Percentiles rank a stretch among this genome's conserved stretches.
phyloP scores from a whole-genome alignment of 1,140 invertebrate genomes.

The Drosophila ambigua region DNA sequence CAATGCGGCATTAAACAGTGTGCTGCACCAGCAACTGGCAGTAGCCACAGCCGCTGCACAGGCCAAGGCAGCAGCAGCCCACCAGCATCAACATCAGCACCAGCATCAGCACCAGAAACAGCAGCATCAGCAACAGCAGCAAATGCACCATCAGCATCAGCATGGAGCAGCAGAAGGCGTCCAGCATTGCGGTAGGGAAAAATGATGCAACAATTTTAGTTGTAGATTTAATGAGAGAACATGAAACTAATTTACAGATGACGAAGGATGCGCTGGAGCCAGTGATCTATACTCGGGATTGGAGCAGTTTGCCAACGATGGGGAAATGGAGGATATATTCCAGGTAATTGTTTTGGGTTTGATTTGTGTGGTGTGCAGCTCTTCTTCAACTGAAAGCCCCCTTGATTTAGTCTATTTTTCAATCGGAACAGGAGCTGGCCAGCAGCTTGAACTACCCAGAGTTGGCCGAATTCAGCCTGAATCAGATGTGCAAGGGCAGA shows the following conservation, averaged over 20 bases:
- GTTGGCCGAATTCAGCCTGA: constrained; percentile 76
- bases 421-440: constrained; percentile 61
- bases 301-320: constrained; percentile 63
- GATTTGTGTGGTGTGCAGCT: background rate
- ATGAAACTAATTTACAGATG: constrained; percentile 25
- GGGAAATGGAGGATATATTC: constrained; percentile 82
- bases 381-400: background rate
- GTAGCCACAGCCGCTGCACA: constrained; percentile 65
- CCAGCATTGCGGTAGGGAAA: constrained; percentile 45
- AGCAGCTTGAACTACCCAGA: constrained; percentile 78
- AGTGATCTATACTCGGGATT: constrained; percentile 62
- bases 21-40: constrained; percentile 66
- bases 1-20: constrained; percentile 59
- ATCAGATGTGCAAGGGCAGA: constrained; percentile 80
- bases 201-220: too few relatives aligned
- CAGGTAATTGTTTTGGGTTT: constrained; percentile 47
- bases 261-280: constrained; percentile 32
- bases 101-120: constrained; percentile 36
- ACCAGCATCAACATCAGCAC: constrained; percentile 40
- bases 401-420: background rate
- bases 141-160: constrained; percentile 23
- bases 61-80: constrained; percentile 54
- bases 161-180: constrained; percentile 30
- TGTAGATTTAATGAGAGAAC: background rate
- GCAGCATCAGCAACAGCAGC: constrained; percentile 53